A percentile compares a stretch with the other conserved stretches of the same genome.
Evolutionary conservation across 2,888 invertebrate species (phyloP).

Genomic region (Drosophila nigricruria): DNA sequence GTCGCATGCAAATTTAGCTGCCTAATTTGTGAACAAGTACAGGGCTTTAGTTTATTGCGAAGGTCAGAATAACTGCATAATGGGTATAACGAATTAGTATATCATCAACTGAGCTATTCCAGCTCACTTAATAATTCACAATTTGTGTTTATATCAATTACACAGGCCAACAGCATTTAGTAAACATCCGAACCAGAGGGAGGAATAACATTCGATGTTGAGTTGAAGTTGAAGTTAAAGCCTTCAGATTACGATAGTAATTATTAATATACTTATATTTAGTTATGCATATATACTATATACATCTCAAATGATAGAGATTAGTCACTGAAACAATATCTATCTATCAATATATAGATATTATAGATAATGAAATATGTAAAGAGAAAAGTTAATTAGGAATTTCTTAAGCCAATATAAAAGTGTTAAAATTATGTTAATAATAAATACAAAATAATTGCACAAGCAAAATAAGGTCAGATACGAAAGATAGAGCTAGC

Average conservation of each 20-base stretch:
- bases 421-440: neutral
- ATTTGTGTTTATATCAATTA: neutral
- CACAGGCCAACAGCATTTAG: neutral
- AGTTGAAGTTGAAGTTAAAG: neutral
- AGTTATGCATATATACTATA: no score
- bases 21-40: constrained; percentile 73
- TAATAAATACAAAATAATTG: neutral
- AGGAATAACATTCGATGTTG: neutral
- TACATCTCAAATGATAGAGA: no score
- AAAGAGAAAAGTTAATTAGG: neutral
- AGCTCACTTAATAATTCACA: neutral
- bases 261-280: neutral
- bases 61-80: constrained; percentile 6
- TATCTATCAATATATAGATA: no score
- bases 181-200: neutral
- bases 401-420: neutral
- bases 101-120: neutral
- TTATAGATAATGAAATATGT: neutral
- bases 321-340: neutral
- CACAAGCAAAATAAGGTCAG: constrained; percentile 1
- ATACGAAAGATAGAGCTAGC: neutral
- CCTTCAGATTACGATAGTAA: neutral
- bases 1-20: constrained; percentile 72
- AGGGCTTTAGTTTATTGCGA: constrained; percentile 26
- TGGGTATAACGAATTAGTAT: neutral